Base-by-base conservation (phyloP, 2,888 invertebrate genomes). In the Gastracanthus pulcherrimus region DNA sequence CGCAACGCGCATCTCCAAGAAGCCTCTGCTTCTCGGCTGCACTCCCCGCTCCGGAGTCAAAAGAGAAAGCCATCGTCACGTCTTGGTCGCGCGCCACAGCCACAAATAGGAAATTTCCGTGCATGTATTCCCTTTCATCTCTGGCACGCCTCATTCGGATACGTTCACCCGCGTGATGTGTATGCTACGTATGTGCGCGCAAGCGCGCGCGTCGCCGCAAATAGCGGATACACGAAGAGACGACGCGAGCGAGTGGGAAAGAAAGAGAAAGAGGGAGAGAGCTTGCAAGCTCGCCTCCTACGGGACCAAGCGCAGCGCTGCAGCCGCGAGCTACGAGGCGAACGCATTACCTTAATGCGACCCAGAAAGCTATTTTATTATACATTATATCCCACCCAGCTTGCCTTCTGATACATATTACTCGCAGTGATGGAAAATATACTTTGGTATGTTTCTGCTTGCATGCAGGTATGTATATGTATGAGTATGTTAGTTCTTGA, bases 341-440 rank as follows among this genome's bases (percentile, higher is more conserved):
- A 87, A 88, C 85, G 87, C 88, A 89, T 89, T 88, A 89, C 88
- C 88, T 87, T 90, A 90, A 90, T 88, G 90, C 87, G 87, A 87
- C 89, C 74, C 51, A 88, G 88, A 90, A 89, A 89, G 87, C 88
- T 87, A 88, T 88, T 89, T 89, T 89, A 88, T 89, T 89, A 87
- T 84, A 84, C 85, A 74, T 66, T 55, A 58, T 66, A 64, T 45
- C 34, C 41, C 31, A 9, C 26, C 9, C 26, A n/a, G 26, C 51
- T 82, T 82, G 84, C 84, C 74, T 80, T 82, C 74, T 13, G 76
- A 72, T 74, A 77, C 26, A 26, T 29, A 7, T 31, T 34, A 70
- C 70, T 51, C 23, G 13, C 55, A n/a, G n/a, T 45, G 45, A 45
- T 45, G 55, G 26, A 11, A 55, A 11, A 11, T 55, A 1, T 23